A percentile compares a stretch with the other conserved stretches of the same genome.
Evolutionary conservation across 2,888 invertebrate genomes (phyloP).

Genomic region (Caenorhabditis drosophilae): DNA sequence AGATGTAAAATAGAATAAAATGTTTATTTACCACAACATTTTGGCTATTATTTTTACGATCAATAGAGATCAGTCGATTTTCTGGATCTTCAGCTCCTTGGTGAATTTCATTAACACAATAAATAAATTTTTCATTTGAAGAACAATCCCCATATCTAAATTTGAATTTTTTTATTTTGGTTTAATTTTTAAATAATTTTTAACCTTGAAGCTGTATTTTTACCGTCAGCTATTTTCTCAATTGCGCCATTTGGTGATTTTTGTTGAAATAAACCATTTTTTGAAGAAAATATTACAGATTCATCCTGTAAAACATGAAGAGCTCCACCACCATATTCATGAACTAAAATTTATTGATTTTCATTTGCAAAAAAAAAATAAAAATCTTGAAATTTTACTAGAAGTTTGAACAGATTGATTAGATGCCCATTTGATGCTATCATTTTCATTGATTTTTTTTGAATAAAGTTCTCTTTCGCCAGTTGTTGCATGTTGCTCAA

Average conservation of each 20-base stretch:
- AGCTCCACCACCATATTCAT: slow-evolving; percentile 72
- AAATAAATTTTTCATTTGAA: slow-evolving; percentile 21
- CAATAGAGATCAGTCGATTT: slow-evolving; percentile 41
- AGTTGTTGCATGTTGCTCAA: slow-evolving; percentile 52
- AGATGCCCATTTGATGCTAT: slow-evolving; percentile 37
- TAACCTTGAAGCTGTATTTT: neutral
- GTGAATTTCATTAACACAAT: slow-evolving; percentile 37
- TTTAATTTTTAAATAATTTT: neutral
- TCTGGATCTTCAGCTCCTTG: slow-evolving; percentile 30
- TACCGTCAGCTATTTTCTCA: slow-evolving; percentile 1
- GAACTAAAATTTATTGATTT: slow-evolving; percentile 58
- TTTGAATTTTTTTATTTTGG: neutral
- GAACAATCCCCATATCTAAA: slow-evolving; percentile 42
- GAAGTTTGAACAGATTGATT: slow-evolving; percentile 42
- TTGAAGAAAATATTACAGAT: slow-evolving; percentile 54
- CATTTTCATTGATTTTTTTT: slow-evolving; percentile 15
- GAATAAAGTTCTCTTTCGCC: slow-evolving; percentile 50
- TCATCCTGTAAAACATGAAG: slow-evolving; percentile 64
- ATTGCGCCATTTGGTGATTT: slow-evolving; percentile 20
- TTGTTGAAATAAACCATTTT: slow-evolving; percentile 40
- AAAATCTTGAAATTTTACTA: slow-evolving; percentile 5
- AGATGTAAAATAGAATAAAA: too few species aligned
- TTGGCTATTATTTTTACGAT: slow-evolving; percentile 30
- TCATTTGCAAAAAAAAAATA: slow-evolving; percentile 5
- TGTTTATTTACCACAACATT: too few species aligned